A percentile compares a stretch with the other conserved stretches of the same genome.
Conservation (phyloP, 2,888 invertebrate genomes). For the Rhopalosiphum nymphaeae region DNA sequence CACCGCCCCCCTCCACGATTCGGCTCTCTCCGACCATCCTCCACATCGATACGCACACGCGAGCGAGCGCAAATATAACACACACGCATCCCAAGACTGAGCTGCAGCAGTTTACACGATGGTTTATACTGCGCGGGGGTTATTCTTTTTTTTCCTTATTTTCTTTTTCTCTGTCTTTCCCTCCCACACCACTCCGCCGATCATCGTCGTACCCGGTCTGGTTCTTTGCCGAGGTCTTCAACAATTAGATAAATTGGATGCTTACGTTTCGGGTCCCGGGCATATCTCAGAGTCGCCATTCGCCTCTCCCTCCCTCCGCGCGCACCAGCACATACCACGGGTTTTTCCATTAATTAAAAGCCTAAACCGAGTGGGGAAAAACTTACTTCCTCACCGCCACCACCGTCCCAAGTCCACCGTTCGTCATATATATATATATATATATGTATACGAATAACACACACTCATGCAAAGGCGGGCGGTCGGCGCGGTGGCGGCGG, state of each 20-base stretch:
- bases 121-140: conserved; percentile 29
- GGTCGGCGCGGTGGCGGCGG: conserved; percentile 22
- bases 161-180: conserved; percentile 3
- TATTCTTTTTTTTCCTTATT: conserved; percentile 40
- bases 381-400: conserved; percentile 36
- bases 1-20: neutral
- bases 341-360: conserved; percentile 65
- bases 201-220: neutral
- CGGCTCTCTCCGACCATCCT: neutral
- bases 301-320: neutral
- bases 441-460: too few relatives aligned
- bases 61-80: neutral
- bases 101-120: conserved; percentile 48
- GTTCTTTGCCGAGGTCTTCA: conserved; percentile 50
- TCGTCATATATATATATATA: conserved; percentile 10
- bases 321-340: neutral
- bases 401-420: conserved; percentile 24
- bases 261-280: conserved; percentile 60
- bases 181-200: neutral
- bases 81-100: neutral
- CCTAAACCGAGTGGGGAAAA: conserved; percentile 60
- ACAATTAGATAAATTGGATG: conserved; percentile 65
- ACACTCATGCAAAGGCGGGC: neutral
- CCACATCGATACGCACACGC: conserved; percentile 4
- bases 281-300: conserved; percentile 64